Percentiles rank a stretch among this genome's conserved stretches.
These are phyloP conservation scores for Mesocentrotus franciscanus DNA, from an alignment of 53 echinoderm and acorn worm species.

Conservation along the genomic window DNA sequence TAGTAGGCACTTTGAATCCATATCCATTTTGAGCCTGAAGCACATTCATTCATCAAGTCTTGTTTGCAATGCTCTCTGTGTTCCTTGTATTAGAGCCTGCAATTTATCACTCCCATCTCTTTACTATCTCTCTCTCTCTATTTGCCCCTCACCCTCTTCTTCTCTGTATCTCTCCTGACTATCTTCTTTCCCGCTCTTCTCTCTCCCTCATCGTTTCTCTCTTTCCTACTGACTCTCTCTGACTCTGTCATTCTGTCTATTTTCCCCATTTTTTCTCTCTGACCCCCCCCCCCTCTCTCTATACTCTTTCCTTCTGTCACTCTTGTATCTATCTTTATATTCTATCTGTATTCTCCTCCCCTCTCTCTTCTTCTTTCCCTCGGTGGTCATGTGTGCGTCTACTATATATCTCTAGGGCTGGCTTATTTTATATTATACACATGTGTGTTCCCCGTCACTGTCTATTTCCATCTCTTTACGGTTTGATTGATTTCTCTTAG, in stretches of 20 bases:
- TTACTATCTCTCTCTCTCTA: not conserved
- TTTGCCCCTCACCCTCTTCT: not conserved
- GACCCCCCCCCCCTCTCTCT: not conserved
- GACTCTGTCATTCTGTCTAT: not conserved
- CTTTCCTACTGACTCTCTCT: not conserved
- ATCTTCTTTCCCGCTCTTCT: not conserved
- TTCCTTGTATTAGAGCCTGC: not conserved
- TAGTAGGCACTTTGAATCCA: not conserved
- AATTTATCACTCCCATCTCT: not conserved
- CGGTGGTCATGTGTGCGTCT: too few species aligned
- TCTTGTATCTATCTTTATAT: not conserved
- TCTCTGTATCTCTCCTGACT: not conserved
- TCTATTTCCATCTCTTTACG: not conserved
- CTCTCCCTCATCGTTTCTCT: not conserved
- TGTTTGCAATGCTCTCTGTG: conserved; percentile 38
- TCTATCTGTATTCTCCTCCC: not conserved
- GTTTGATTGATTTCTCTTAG: too few species aligned
- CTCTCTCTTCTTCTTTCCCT: not conserved
- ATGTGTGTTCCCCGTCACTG: not conserved
- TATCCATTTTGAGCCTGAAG: not conserved
- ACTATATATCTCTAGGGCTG: too few species aligned
- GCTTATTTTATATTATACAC: too few species aligned
- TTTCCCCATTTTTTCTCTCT: not conserved
- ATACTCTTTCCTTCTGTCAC: not conserved
- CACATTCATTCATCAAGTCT: conserved; percentile 23